Evolutionary conservation across 2,888 invertebrate species (phyloP), one percentile per base, ranked within the genome.

Genomic region (Dolichopus griseipennis): DNA sequence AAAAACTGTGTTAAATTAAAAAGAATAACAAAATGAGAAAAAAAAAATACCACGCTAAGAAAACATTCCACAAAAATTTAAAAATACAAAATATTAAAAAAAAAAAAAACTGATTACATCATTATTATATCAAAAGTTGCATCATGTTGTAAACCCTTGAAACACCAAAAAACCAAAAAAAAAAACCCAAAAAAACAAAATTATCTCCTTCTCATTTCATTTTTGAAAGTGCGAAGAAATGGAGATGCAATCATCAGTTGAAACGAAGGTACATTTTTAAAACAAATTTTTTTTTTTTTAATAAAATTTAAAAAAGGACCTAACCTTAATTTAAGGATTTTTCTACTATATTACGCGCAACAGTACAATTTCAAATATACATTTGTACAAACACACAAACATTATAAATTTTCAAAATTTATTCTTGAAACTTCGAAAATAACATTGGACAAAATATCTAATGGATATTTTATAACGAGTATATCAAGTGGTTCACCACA

Each of bases 241-340:
- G 41, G 2, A 2, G 41, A 4, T 27, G 2, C 27, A 27, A 27
- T 5, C 27, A 27, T 27, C 27, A 27, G 27, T 27, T 27, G 27
- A 27, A 27, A 5, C 27, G 27, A 27, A 27, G 27, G 27, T 27
- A 27, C 27, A 27, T 27, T 27, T n/a, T 27, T 27, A 27, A 41
- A 41, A 41, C 6, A 37, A 37, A 8, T 37, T 37, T 37, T 37
- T 10, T 37, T 37, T 37, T 37, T 8, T 8, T 37, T 37, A n/a
- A n/a, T n/a, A n/a, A n/a, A n/a, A n/a, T n/a, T n/a, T n/a, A 52
- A 52, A 52, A 52, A 52, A 52, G 52, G 52, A 52, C 52, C 52
- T 18, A 37, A 7, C 37, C 37, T 12, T 10, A 37, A 37, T 37
- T 37, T 7, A 37, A 37, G 37, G 37, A 37, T 37, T 9, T 52